These are phyloP conservation scores for Sebastes fasciatus DNA, from an alignment of 2,113 vertebrate genomes.

Conservation along the genomic window DNA sequence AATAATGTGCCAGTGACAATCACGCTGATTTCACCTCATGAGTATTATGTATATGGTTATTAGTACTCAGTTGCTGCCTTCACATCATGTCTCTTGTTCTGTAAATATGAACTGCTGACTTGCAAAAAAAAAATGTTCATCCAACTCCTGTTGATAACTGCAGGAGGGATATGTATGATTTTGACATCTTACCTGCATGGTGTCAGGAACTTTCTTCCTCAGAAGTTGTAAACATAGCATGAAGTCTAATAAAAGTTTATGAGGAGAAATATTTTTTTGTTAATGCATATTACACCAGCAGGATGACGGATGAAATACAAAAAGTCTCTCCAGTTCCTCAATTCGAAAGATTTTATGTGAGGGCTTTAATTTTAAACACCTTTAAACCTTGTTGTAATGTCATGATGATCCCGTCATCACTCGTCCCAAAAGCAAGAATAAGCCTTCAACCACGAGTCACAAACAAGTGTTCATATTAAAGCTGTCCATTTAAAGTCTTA, in stretches of 20 bases:
- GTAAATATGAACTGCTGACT: constrained; percentile 39
- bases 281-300: neutral
- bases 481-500: constrained; percentile 25
- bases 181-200: constrained; percentile 27
- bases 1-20: neutral
- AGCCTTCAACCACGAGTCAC: neutral
- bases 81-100: constrained; percentile 15
- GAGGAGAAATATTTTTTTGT: neutral
- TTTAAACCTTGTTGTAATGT: neutral
- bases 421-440: neutral
- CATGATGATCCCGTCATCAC: neutral
- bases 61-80: neutral
- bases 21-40: neutral
- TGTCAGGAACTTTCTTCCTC: constrained; percentile 16
- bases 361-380: neutral
- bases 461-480: constrained; percentile 2
- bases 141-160: constrained; percentile 8
- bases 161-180: constrained; percentile 12
- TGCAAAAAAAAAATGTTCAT: neutral
- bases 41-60: neutral
- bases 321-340: neutral
- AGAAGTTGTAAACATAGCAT: constrained; percentile 8
- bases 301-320: neutral
- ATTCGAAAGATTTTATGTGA: neutral
- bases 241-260: neutral